Percentiles rank a stretch among this genome's conserved stretches.
Evolutionary conservation across 2,797 vertebrate species (phyloP).

Genomic region (Sternarchorhynchus goeldii): DNA sequence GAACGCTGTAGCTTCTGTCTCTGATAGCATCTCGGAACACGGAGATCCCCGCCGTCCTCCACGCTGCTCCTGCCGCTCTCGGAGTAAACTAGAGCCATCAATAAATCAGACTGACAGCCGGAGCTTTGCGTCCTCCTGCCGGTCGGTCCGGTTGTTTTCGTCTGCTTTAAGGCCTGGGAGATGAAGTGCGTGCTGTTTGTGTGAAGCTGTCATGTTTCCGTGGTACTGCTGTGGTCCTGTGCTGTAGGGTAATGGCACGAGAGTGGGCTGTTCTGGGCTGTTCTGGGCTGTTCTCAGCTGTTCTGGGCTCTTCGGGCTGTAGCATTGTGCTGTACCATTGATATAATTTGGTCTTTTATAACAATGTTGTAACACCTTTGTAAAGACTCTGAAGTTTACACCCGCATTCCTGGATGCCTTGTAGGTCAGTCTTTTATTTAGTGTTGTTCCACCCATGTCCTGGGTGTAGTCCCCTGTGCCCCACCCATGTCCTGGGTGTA

Average conservation of each 20-base stretch:
- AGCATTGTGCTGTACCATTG: too few relatives aligned
- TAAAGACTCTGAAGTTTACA: not conserved
- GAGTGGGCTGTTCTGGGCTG: not conserved
- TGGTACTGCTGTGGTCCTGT: constrained; percentile 18
- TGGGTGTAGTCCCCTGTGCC: too few relatives aligned
- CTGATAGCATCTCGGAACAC: constrained; percentile 45
- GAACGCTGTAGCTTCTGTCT: constrained; percentile 27
- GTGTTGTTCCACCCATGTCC: too few relatives aligned
- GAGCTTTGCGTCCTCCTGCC: constrained; percentile 16
- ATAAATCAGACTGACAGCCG: constrained; percentile 39
- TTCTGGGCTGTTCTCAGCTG: too few relatives aligned
- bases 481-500: too few relatives aligned
- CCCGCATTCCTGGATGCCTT: too few relatives aligned
- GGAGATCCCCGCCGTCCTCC: constrained; percentile 33
- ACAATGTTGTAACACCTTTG: constrained; percentile 18
- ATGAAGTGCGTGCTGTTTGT: not conserved
- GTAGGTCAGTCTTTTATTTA: too few relatives aligned
- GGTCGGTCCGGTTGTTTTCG: not conserved
- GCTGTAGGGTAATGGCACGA: not conserved
- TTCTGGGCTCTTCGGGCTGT: too few relatives aligned
- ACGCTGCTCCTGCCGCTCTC: constrained; percentile 39
- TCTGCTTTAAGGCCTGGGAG: constrained; percentile 17
- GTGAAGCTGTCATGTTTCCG: constrained; percentile 19
- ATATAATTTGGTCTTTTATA: not conserved
- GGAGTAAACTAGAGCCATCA: constrained; percentile 47